Evolutionary conservation across 92 coral and sea anemone species (phyloP), one percentile per base, ranked within the genome.

Genomic region (Siderastrea radians): DNA sequence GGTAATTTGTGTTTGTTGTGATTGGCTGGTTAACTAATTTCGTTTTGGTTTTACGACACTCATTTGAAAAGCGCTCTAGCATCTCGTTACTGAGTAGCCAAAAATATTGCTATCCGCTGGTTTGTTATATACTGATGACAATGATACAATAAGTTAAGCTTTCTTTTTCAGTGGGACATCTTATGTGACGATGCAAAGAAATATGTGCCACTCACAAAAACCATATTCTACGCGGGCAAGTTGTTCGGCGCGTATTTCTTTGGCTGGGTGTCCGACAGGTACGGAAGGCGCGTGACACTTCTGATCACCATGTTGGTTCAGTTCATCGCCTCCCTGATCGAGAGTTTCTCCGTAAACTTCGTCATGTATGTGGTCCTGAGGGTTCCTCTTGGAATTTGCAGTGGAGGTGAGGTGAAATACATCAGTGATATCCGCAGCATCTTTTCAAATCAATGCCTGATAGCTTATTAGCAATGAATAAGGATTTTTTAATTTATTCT

Each of bases 221-320:
- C 98, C 49, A 95, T 95, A 77, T 98, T 98, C 86, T 98, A 95
- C 57, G 99, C 94, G 45, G 99, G 99, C 44, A 98, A 98, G 88
- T 84, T 97, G 72, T 80, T 95, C 65, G 99, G 99, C 0, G 99
- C 99, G n/a, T 98, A 98, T 75, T 84, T 95, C 84, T 98, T 98
- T 75, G 99, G 99, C 57, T 98, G 99, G 99, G 71, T 96, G 74
- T 98, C 99, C 57, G 99, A 98, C 77, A 93, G 98, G 50, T 98
- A 88, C 72, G 99, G 99, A 66, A 89, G 99, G 17, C 96, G 98
- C 5, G 68, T 93, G 65, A 96, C 98, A 12, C 80, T 98, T 1
- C 92, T 98, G 14, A 87, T 93, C 68, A 98, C 99, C 49, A 96
- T 95, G 93, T 83, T 96, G 11, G 85, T 96, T 58, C 98, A 95